A percentile compares a stretch with the other conserved stretches of the same genome.
These are phyloP conservation scores for Mesodorylaimus sp. DNA, from an alignment of 2,888 invertebrate genomes.

Conservation along the genomic window DNA sequence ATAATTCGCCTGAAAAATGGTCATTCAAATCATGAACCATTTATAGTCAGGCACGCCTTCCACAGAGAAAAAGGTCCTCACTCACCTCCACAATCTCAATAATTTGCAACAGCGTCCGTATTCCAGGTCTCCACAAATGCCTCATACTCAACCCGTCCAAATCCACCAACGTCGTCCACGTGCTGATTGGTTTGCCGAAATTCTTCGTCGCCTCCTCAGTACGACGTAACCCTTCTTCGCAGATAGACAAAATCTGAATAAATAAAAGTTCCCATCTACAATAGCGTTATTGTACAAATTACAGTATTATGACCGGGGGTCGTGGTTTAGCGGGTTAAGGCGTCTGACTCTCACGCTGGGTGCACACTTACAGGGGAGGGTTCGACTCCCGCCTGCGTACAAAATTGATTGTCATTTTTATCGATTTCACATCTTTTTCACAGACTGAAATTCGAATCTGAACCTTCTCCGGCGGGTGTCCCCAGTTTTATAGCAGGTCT, in stretches of 20 bases:
- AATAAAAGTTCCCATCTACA: background rate
- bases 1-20: constrained; percentile 65
- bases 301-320: no score
- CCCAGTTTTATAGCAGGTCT: no score
- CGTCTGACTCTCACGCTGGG: no score
- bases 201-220: constrained; percentile 64
- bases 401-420: no score
- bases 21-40: constrained; percentile 14
- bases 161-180: constrained; percentile 76
- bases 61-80: background rate
- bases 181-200: constrained; percentile 57
- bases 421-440: no score
- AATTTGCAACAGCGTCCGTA: constrained; percentile 45
- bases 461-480: no score
- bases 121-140: constrained; percentile 81
- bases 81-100: constrained; percentile 51
- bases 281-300: background rate
- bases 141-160: constrained; percentile 84
- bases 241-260: constrained; percentile 27
- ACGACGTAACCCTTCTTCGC: constrained; percentile 70
- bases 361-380: no score
- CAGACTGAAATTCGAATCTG: no score
- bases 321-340: no score
- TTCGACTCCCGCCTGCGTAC: no score
- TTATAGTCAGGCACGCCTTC: no score